Percentiles rank a stretch among this genome's conserved stretches.
These are phyloP conservation scores for Sarcophaga subvicina DNA, from an alignment of 2,888 invertebrate genomes.

Conservation along the genomic window DNA sequence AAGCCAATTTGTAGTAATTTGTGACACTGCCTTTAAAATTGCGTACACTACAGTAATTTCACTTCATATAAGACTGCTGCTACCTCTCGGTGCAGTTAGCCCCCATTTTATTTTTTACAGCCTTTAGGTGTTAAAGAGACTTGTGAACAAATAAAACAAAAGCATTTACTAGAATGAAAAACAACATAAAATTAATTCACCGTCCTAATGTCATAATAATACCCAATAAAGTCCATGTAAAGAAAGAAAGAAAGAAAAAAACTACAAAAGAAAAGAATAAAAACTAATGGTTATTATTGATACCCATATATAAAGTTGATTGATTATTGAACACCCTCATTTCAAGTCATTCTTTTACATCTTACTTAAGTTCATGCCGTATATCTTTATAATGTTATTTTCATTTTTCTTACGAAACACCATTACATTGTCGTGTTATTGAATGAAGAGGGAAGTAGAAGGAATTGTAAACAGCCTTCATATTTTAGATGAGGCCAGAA, in stretches of 20 bases:
- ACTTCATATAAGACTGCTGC: neutral
- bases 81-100: neutral
- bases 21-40: neutral
- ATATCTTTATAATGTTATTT: neutral
- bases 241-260: neutral
- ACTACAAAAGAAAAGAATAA: slow-evolving; percentile 27
- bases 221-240: slow-evolving; percentile 55
- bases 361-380: slow-evolving; percentile 19
- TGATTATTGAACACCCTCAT: slow-evolving; percentile 57
- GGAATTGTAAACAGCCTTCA: neutral
- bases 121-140: neutral
- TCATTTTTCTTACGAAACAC: slow-evolving; percentile 6
- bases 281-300: slow-evolving; percentile 64
- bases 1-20: neutral
- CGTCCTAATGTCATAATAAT: slow-evolving; percentile 26
- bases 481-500: slow-evolving; percentile 13
- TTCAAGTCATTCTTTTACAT: slow-evolving; percentile 31
- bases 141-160: no score
- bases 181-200: slow-evolving; percentile 4
- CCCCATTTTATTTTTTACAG: neutral
- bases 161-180: neutral
- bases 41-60: no score
- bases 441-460: neutral
- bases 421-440: slow-evolving; percentile 31
- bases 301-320: slow-evolving; percentile 60